phyloP scores from a whole-genome alignment of 64 coral and sea anemone species.

The Montipora cactus region DNA sequence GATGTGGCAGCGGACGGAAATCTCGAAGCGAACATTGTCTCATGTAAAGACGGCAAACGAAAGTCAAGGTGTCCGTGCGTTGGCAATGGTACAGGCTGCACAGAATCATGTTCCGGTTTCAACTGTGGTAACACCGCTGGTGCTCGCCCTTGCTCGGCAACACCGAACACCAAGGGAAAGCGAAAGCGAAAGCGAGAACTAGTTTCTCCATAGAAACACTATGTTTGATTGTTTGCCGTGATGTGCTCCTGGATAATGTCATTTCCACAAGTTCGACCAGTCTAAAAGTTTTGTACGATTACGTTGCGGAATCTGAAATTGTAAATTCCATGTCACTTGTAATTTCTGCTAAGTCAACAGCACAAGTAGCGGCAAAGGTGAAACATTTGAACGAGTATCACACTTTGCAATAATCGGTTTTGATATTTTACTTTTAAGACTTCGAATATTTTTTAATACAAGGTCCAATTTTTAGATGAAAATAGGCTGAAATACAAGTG shows the following conservation, averaged over 20 bases:
- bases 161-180: background rate
- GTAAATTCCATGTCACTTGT: too few species aligned
- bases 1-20: background rate
- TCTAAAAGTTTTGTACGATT: too few species aligned
- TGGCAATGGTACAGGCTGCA: slow-evolving; percentile 18
- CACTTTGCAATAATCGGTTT: too few species aligned
- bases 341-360: too few species aligned
- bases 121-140: slow-evolving; percentile 36
- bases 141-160: background rate
- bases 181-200: background rate
- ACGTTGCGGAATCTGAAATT: too few species aligned
- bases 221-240: background rate
- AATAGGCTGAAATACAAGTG: too few species aligned
- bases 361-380: too few species aligned
- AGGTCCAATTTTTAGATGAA: too few species aligned
- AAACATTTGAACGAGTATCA: too few species aligned
- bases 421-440: too few species aligned
- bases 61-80: slow-evolving; percentile 40
- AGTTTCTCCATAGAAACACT: slow-evolving; percentile 52
- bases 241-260: background rate
- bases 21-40: background rate
- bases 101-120: background rate
- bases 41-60: slow-evolving; percentile 37
- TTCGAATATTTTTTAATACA: too few species aligned
- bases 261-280: slow-evolving; percentile 6